Conservation (phyloP, 2,113 vertebrate species). For the Alouatta palliata region DNA sequence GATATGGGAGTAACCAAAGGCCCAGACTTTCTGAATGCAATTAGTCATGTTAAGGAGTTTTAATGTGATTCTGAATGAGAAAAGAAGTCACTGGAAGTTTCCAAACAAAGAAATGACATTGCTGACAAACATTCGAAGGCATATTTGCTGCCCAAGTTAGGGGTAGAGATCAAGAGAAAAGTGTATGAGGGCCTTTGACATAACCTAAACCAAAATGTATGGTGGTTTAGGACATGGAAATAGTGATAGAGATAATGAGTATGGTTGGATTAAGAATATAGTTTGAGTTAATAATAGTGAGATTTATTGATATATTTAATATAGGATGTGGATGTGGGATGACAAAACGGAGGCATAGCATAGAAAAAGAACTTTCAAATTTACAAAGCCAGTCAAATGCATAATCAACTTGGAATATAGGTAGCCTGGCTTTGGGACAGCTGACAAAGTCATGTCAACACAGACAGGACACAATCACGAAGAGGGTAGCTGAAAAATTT, state of each 20-base stretch:
- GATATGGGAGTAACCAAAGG: neutral
- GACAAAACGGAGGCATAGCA: neutral
- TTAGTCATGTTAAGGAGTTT: neutral
- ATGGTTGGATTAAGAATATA: neutral
- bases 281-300: neutral
- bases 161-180: neutral
- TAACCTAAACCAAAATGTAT: neutral
- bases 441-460: neutral
- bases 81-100: neutral
- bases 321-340: neutral
- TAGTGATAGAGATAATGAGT: neutral
- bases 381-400: neutral
- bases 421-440: neutral
- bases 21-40: neutral
- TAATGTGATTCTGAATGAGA: neutral
- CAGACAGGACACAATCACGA: neutral
- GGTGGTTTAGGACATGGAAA: neutral
- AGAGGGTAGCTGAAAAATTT: neutral
- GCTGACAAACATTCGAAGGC: neutral
- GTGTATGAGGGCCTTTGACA: neutral
- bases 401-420: neutral
- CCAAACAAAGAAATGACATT: neutral
- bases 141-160: neutral
- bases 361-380: neutral
- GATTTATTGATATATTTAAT: neutral